Evolutionary conservation across 2,888 invertebrate genomes (phyloP), one percentile per base, ranked within the genome.

Genomic region (Brachycybe producta): DNA sequence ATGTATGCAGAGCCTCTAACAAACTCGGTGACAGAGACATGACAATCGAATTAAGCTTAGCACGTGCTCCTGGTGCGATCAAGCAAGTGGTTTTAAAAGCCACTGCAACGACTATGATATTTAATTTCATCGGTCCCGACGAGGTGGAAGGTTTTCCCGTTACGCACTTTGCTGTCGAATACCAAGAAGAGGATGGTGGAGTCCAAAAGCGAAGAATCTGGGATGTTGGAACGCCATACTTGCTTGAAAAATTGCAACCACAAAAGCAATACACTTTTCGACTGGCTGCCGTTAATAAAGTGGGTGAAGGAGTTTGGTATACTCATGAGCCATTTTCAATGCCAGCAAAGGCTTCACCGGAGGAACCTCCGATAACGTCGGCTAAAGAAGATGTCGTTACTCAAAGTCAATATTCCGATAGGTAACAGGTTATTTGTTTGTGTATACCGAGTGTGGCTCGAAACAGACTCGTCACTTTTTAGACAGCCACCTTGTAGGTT

Each of bases 201-300:
- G 32, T 30, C 11, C 15, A 21, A 4, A 45, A 32, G 28, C 15
- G 11, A 26, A 32, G 51, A 21, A n/a, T 34, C 3, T 51, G 51
- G 51, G 39, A 45, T 15, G 38, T 38, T 26, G 38, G 79, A 60
- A 80, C 83, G 1, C 77, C 81, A 0, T 88, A 87, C 65, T 80
- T 83, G 53, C 71, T 91, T 34, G 88, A 88, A 65, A 76, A 79
- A 56, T 69, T 91, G 52, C 73, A 73, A 49, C 87, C 90, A 0
- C 79, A 82, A 70, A 79, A 76, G 45, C 72, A 75, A 1, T 91
- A 90, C 66, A 75, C 78, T 61, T 86, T 90, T 64, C 76, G 84
- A 56, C 88, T 91, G 65, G 82, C 85, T 13, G 87, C 87, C 2
- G 73, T 77, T 50, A 91, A 88, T 67, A 80, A 80, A 60, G 88